Evolutionary conservation across 53 echinoderm and acorn worm species (phyloP).

Genomic region (Holothuria leucospilota): DNA sequence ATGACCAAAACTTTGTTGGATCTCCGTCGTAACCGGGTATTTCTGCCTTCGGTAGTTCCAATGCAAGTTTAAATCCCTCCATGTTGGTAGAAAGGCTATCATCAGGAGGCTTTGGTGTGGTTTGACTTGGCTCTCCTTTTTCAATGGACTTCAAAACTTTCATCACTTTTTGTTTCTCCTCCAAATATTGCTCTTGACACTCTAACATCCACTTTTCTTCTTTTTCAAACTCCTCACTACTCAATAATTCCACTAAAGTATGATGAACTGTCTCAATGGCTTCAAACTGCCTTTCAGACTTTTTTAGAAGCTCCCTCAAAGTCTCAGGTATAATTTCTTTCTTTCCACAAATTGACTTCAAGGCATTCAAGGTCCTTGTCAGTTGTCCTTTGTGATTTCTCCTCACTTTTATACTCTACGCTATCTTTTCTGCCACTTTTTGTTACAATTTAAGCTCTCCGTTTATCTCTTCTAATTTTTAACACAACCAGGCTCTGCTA

Average conservation of each 20-base stretch:
- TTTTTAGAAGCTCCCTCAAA: not conserved
- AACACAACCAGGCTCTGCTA: slow-evolving; percentile 24
- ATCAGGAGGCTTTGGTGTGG: not conserved
- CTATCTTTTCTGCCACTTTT: slow-evolving; percentile 18
- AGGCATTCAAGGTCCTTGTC: not conserved
- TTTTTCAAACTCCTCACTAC: slow-evolving; percentile 20
- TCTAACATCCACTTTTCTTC: slow-evolving; percentile 29
- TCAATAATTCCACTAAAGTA: not conserved
- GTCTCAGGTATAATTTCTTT: not conserved
- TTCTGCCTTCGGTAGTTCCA: slow-evolving; percentile 35
- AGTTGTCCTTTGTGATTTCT: slow-evolving; percentile 9
- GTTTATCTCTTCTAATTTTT: not conserved
- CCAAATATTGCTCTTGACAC: slow-evolving; percentile 17
- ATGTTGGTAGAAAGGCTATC: not conserved
- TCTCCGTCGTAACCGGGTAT: slow-evolving; percentile 2
- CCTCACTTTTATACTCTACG: not conserved
- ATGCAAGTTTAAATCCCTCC: slow-evolving; percentile 12
- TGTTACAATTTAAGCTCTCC: not conserved
- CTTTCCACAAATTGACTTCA: not conserved
- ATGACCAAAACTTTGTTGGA: slow-evolving; percentile 29
- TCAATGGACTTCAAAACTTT: not conserved
- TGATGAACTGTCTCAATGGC: not conserved
- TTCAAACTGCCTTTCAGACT: not conserved
- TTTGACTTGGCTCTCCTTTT: not conserved
- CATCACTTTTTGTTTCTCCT: not conserved